Percentiles rank a stretch among this genome's conserved stretches.
phyloP scores from a whole-genome alignment of 2,888 invertebrate species.

The Leptarthrus brevirostris region DNA sequence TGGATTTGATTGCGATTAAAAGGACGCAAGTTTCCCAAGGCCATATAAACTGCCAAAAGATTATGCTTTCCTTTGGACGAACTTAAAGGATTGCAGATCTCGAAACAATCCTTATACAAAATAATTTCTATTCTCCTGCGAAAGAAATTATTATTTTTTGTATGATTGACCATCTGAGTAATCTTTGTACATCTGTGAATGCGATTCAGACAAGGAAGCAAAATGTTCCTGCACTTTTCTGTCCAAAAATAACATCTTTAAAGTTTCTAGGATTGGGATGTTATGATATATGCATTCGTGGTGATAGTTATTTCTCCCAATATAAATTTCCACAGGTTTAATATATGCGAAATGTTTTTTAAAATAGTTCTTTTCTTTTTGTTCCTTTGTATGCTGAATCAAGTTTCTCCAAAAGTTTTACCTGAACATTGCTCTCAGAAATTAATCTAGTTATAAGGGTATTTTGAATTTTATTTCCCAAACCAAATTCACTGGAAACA shows the following conservation, averaged over 20 bases:
- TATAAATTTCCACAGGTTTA: constrained; percentile 41
- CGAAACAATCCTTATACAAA: constrained; percentile 50
- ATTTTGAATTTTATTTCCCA: too few species aligned
- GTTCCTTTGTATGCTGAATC: constrained; percentile 25
- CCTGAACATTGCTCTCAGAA: too few species aligned
- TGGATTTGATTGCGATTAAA: constrained; percentile 29
- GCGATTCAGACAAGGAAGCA: too few species aligned
- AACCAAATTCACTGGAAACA: too few species aligned
- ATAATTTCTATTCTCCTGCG: too few species aligned
- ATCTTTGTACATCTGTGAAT: too few species aligned
- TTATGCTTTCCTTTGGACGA: constrained; percentile 52
- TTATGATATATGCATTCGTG: too few species aligned
- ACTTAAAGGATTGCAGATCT: constrained; percentile 51
- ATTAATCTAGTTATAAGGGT: too few species aligned
- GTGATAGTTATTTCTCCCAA: constrained; percentile 33
- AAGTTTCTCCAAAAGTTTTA: too few species aligned
- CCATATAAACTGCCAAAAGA: constrained; percentile 51
- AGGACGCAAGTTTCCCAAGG: constrained; percentile 40
- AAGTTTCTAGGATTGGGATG: too few species aligned
- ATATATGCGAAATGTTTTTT: constrained; percentile 28
- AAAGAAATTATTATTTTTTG: too few species aligned
- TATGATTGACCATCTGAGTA: too few species aligned
- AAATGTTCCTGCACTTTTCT: constrained; percentile 14
- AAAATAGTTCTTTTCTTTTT: background rate
- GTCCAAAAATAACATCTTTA: background rate